These are phyloP conservation scores for Anas bahamensis DNA, from an alignment of 2,797 vertebrate species.

Conservation along the genomic window DNA sequence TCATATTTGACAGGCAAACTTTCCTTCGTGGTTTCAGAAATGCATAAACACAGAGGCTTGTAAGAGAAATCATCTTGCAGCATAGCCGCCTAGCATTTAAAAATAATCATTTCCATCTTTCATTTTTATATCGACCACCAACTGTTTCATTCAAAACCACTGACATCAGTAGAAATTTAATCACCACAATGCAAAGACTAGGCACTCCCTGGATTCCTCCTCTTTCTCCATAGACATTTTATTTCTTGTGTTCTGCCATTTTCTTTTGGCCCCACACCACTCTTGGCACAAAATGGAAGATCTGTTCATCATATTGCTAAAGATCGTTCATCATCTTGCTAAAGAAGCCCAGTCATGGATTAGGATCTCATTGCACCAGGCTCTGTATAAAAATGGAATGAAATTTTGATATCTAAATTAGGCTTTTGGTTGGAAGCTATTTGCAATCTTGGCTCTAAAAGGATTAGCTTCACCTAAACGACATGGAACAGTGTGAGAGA, in stretches of 20 bases:
- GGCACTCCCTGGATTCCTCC: background rate
- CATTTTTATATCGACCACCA: background rate
- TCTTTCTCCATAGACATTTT: background rate
- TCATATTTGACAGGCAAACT: background rate
- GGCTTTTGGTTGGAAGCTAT: constrained; percentile 28
- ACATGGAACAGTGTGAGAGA: background rate
- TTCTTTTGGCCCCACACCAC: background rate
- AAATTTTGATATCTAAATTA: constrained; percentile 32
- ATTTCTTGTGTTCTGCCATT: background rate
- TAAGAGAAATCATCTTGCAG: background rate
- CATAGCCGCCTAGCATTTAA: background rate
- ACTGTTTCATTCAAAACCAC: background rate
- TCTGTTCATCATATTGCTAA: background rate
- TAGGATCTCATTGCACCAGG: background rate
- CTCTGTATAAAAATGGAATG: background rate
- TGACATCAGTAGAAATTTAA: background rate
- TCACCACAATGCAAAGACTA: background rate
- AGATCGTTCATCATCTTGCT: background rate
- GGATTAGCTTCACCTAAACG: constrained; percentile 45
- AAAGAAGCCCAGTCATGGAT: background rate
- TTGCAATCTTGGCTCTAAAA: constrained; percentile 29
- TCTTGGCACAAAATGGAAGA: background rate
- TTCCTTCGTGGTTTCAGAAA: background rate
- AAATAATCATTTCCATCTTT: background rate
- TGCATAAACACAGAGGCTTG: background rate